Base-by-base conservation (phyloP, 2,113 vertebrate genomes). In the Sceloporus tristichus region DNA sequence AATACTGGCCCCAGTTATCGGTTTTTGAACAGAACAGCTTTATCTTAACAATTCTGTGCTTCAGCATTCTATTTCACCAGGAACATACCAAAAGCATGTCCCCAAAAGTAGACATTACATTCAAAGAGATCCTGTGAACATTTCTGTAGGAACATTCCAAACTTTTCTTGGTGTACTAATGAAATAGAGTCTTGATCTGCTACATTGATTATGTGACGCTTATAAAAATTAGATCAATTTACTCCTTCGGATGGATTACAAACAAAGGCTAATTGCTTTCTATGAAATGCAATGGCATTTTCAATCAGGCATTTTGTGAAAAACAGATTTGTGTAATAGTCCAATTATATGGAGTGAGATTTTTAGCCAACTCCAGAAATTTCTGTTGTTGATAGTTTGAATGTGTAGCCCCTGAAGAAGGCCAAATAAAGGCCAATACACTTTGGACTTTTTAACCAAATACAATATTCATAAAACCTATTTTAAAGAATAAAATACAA, bases 181-280 rank as follows among this genome's bases (percentile, higher is more conserved):
- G 84, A 92, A 93, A 94, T 91, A 18, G 89, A 68, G 82, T 1
- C 82, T 84, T 92, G 79, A 87, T 93, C 90, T 93, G 70, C 85
- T 88, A 74, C 79, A 92, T 91, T 91, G 88, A 87, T 87, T 93
- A 79, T 90, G 94, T 59, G 29, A n/a, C 79, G 92, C n/a, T 88
- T 93, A 85, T 84, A 93, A 91, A 93, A 94, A 92, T n/a, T 1
- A 87, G 90, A 92, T 83, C 89, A 86, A 76, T 48, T 86, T 95
- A 85, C 85, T 94, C 94, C 93, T 91, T 94, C 89, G 86, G 7
- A 68, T 93, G 91, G 90, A 89, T 92, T 92, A 75, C 9, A 89
- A 90, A 86, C 48, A 92, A 91, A 90, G 95, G 48, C 59, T 87
- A 53, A 90, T 93, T 93, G 87, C 79, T 88, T 86, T 70, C n/a